Base-by-base conservation (phyloP, 1,140 invertebrate genomes). In the Anastatus disparis region DNA sequence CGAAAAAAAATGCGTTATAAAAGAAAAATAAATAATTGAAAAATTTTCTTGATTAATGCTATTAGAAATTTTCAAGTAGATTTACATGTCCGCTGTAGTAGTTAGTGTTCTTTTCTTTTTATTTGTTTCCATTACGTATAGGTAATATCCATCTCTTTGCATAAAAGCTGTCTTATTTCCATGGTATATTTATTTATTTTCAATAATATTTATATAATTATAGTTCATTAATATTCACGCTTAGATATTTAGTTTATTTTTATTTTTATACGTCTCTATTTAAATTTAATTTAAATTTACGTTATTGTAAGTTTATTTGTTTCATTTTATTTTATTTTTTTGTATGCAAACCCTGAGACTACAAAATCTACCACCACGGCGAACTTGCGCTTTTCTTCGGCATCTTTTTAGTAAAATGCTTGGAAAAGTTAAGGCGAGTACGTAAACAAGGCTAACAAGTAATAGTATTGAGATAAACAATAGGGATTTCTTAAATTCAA, bases 341-440 rank as follows among this genome's bases (percentile, higher is more conserved):
- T 79, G 69, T 79, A 77, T 79, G 73, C 72, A 81, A n/a, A 83
- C 79, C 80, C 82, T 82, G 79, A 83, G 80, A 81, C 77, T 80
- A 81, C 73, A 68, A 82, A 48, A 63, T 81, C 77, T 76, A 78
- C 79, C 68, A 66, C 74, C 77, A 79, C 75, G 78, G 77, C 74
- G 78, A 83, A 83, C 50, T 38, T 59, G 55, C 42, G 61, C 66
- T 69, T 29, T 26, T 6, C n/a, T n/a, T 29, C 26, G 8, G 26
- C 20, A 15, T 27, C 22, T 44, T 35, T 27, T 22, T 42, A 8
- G 12, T n/a, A 22, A 27, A 24, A 58, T 9, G 38, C n/a, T 13
- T 24, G 42, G 9, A 7, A 46, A 55, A 55, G 2, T 29, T 17
- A 13, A 62, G 27, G 13, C 8, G 13, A 55, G 7, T 46, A 46